Base-by-base conservation (phyloP, 2,113 vertebrate species). In the Hippolais icterina region DNA sequence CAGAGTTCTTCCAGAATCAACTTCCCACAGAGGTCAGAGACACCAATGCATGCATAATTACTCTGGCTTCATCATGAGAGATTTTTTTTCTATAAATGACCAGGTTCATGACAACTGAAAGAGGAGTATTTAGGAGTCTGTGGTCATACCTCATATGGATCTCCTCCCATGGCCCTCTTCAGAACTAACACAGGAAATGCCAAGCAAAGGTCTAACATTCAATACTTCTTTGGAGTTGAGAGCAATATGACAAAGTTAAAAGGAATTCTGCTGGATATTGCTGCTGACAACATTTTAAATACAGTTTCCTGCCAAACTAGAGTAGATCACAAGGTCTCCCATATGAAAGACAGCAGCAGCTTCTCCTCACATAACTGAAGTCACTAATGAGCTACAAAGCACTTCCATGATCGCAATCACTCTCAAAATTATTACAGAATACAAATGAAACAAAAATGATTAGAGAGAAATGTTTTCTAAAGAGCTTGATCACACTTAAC, bases 391-490 rank as follows among this genome's bases (percentile, higher is more conserved):
- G 75, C 63, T 86, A 83, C 82, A 93, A 96, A 86, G 52, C 52
- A 83, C 42, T 91, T 85, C 63, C 64, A 56, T 78, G 75, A 94
- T 71, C 20, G 0, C 70, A 95, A 90, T 85, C 85, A 77, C 85
- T 88, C 84, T 90, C 63, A 83, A 86, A 96, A 96, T 93, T 65
- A 95, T 77, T 92, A 83, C 31, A 66, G 79, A 94, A 95, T 87
- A 95, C 63, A 93, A 95, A 96, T 72, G 82, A 95, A 95, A 96
- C 59, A 59, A 71, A 57, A 93, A 86, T 63, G n/a, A 91, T 90
- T 75, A 94, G 53, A 91, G 74, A 94, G n/a, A 63, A 90, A 64
- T 21, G 24, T 53, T 96, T 93, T 66, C 66, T 64, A 83, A 93
- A 87, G 87, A 69, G 52, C 49, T 77, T 88, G 78, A 93, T 93